These are phyloP conservation scores for Pararge aegeria DNA, from an alignment of 1,140 invertebrate species.

Conservation along the genomic window DNA sequence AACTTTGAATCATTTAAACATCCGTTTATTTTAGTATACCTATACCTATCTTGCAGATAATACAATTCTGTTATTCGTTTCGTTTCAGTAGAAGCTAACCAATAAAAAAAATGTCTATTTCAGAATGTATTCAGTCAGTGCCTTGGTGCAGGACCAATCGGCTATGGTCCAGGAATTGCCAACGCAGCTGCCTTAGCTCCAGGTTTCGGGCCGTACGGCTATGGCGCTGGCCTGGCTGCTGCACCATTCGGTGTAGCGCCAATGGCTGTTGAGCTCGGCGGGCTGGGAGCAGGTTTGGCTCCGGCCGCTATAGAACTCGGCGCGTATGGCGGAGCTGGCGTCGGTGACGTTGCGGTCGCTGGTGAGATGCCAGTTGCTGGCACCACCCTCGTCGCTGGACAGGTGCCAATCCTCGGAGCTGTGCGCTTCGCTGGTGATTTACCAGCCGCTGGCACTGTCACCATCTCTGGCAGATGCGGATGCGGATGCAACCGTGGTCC, in stretches of 20 bases:
- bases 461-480: conserved; percentile 40
- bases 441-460: conserved; percentile 39
- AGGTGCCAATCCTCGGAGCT: conserved; percentile 44
- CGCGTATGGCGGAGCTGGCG: conserved; percentile 42
- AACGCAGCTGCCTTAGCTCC: background rate
- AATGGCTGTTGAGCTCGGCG: conserved; percentile 8
- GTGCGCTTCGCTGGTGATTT: conserved; percentile 43
- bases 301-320: conserved; percentile 1
- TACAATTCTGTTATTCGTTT: no score
- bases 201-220: background rate
- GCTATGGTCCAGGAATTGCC: conserved; percentile 3
- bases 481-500: conserved; percentile 33
- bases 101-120: background rate
- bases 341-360: conserved; percentile 43
- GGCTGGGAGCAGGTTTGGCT: conserved; percentile 2
- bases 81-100: no score
- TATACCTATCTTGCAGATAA: no score
- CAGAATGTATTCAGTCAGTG: conserved; percentile 22
- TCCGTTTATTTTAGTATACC: no score
- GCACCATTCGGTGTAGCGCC: background rate
- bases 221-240: background rate
- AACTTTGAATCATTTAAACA: no score
- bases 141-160: conserved; percentile 12
- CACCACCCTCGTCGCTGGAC: conserved; percentile 40
- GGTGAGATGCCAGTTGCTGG: conserved; percentile 53